Base-by-base conservation (phyloP, 2,888 invertebrate species). In the Andrena hattorfiana region DNA sequence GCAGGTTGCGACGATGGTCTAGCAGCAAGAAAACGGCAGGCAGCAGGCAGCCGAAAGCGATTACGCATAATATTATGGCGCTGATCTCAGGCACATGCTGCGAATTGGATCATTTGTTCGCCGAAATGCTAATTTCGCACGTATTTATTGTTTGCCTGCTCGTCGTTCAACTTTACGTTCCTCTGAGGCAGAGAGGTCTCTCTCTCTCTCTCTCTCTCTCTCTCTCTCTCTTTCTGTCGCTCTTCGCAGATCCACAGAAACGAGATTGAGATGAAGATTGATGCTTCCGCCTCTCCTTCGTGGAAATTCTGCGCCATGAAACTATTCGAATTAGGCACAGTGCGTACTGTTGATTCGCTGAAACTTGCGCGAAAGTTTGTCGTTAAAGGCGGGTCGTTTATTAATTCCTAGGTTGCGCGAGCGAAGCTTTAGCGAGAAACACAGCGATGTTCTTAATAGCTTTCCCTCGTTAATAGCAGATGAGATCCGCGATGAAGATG, bases 31-130 rank as follows among this genome's bases (percentile, higher is more conserved):
- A 42, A 86, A 89, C 89, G 84, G 85, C 86, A 85, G 85, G 80
- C 92, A 90, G 91, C 91, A 91, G 92, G 66, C 62, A 70, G 82
- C 64, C 84, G 60, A 60, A 64, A 88, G 85, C 91, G 86, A 92
- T 93, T 92, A 91, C 88, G 92, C 93, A 92, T 93, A 93, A 93
- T 92, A 90, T 91, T 89, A 91, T 84, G 88, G 83, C 83, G 81
- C 87, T 89, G 89, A 90, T 91, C 84, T 77, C 83, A 66, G 88
- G 85, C 92, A 92, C 88, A 87, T 92, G 93, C 88, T 80, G 76
- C 80, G 85, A 91, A 92, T 92, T 91, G 88, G 90, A 86, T 89
- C 89, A 87, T 91, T 90, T 89, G 68, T 81, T 85, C 67, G 68
- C 60, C 75, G 80, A 78, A 86, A 91, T 82, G 87, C 86, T 90